phyloP scores from a whole-genome alignment of 2,888 invertebrate species.

The Harpagoxenus sublaevis region DNA sequence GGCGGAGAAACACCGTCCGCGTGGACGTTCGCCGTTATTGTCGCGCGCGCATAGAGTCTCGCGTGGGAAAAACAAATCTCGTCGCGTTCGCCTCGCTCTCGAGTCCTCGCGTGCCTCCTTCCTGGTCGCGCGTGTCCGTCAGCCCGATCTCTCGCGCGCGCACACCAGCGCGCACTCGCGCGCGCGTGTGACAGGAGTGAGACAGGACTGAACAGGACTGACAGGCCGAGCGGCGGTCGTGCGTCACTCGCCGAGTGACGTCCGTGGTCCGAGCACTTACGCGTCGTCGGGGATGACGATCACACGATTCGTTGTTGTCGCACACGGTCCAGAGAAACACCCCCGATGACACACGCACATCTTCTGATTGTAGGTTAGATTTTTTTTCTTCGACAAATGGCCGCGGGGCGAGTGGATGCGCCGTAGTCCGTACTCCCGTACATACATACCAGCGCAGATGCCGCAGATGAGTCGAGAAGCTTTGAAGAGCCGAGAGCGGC shows the following conservation, averaged over 20 bases:
- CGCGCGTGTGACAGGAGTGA: neutral
- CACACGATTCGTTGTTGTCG: conserved; percentile 69
- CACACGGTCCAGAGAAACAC: conserved; percentile 76
- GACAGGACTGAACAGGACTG: no score
- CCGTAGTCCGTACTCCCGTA: neutral
- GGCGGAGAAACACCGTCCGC: neutral
- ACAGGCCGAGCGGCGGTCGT: no score
- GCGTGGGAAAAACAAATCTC: neutral
- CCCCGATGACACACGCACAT: conserved; percentile 79
- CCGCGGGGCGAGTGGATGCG: conserved; percentile 50
- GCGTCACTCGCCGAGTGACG: no score
- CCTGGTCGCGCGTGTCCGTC: neutral
- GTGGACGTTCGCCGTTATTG: neutral
- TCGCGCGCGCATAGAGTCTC: neutral
- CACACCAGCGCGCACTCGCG: neutral
- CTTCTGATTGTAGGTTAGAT: conserved; percentile 75
- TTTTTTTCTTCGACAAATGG: conserved; percentile 71
- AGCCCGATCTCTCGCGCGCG: neutral
- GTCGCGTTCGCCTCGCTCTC: neutral
- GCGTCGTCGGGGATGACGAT: conserved; percentile 30
- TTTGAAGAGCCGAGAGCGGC: no score
- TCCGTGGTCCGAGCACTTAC: conserved; percentile 1
- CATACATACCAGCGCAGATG: no score
- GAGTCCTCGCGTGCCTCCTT: neutral
- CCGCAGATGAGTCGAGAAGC: no score